Evolutionary conservation across 2,888 invertebrate species (phyloP).

Genomic region (Holacanthella duospinosa): DNA sequence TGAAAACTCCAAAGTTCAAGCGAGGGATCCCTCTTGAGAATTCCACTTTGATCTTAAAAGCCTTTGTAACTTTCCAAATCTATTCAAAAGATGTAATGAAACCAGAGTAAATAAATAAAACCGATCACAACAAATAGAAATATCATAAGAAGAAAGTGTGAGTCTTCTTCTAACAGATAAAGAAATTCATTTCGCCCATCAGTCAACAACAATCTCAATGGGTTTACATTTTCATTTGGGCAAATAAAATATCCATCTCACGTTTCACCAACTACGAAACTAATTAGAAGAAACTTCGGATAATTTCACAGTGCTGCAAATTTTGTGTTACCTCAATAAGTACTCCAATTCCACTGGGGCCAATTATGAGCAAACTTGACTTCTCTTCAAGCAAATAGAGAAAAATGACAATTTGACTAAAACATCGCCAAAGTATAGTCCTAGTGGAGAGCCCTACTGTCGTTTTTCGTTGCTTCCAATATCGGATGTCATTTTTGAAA

Average conservation of each 20-base stretch:
- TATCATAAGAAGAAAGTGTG: too few species aligned
- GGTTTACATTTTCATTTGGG: too few species aligned
- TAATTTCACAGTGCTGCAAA: too few species aligned
- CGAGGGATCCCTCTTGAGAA: constrained; percentile 42
- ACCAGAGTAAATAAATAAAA: background rate
- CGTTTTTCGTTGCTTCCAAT: constrained; percentile 77
- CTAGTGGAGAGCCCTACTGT: constrained; percentile 81
- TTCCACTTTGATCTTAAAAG: constrained; percentile 60
- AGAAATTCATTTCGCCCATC: too few species aligned
- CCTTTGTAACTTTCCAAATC: constrained; percentile 92
- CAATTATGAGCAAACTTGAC: constrained; percentile 75
- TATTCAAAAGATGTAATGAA: constrained; percentile 42
- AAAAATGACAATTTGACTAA: constrained; percentile 84
- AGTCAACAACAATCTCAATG: too few species aligned
- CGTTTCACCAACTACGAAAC: background rate
- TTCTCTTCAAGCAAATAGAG: constrained; percentile 84
- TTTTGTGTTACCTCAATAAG: constrained; percentile 85
- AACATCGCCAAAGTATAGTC: constrained; percentile 84
- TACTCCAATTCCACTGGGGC: constrained; percentile 75
- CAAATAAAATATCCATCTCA: too few species aligned
- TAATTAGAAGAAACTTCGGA: too few species aligned
- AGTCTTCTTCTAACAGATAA: too few species aligned
- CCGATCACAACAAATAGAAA: background rate
- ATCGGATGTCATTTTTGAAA: constrained; percentile 93
- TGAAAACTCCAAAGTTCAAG: constrained; percentile 41